A percentile compares a stretch with the other conserved stretches of the same genome.
These are phyloP conservation scores for Pterocles gutturalis DNA, from an alignment of 2,113 vertebrate genomes.

Conservation along the genomic window DNA sequence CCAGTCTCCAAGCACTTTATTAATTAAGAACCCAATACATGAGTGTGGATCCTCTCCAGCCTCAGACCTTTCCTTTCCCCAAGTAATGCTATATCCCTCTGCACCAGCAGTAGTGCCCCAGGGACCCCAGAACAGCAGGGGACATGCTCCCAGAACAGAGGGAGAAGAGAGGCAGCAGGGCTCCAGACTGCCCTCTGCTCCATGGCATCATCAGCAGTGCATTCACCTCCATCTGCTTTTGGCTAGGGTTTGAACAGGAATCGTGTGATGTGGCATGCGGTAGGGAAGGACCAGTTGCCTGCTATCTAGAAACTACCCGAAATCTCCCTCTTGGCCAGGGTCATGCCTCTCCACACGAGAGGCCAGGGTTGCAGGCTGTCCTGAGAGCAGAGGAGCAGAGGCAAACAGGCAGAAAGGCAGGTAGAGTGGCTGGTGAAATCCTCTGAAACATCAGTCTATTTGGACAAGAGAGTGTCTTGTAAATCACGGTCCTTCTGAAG, in stretches of 20 bases:
- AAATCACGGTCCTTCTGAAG: not conserved
- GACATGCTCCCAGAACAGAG: fast-evolving
- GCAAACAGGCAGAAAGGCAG: not conserved
- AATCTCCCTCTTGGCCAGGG: not conserved
- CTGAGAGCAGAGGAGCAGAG: not conserved
- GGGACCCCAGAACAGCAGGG: not conserved
- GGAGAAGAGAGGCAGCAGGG: not conserved
- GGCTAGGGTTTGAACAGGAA: not conserved
- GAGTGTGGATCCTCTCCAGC: not conserved
- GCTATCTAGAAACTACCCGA: not conserved
- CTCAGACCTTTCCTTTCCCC: not conserved
- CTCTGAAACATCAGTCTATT: fast-evolving
- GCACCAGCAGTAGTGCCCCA: not conserved
- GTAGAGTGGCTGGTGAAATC: not conserved
- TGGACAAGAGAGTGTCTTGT: not conserved
- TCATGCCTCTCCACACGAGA: not conserved
- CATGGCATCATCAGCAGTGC: fast-evolving
- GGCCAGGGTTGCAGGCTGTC: not conserved
- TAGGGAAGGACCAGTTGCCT: not conserved
- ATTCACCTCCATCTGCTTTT: not conserved
- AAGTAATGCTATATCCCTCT: fast-evolving
- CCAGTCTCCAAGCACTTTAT: not conserved
- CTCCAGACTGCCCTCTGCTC: not conserved
- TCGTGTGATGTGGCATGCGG: fast-evolving
- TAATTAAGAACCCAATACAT: not conserved